Evolutionary conservation across 1,140 invertebrate species (phyloP).

Genomic region (Procambarus clarkii): DNA sequence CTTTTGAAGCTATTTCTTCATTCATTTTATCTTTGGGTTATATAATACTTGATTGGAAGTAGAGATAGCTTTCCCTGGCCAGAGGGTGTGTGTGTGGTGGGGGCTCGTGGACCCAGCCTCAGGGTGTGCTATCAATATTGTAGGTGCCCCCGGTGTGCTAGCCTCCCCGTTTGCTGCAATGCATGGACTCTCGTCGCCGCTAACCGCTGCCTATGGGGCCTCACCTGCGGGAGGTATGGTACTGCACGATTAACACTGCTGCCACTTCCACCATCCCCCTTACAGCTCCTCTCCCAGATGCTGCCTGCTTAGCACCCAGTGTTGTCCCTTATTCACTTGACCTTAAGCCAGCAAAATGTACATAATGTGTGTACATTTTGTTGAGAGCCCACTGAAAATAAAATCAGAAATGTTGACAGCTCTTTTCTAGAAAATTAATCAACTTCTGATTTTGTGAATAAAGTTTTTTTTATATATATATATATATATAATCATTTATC

Average conservation of each 20-base stretch:
- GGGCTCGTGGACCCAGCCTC: slow-evolving; percentile 63
- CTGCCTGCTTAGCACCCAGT: slow-evolving; percentile 56
- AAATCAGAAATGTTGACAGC: too few relatives aligned
- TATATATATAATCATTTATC: too few relatives aligned
- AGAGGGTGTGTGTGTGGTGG: slow-evolving; percentile 49
- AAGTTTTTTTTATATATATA: too few relatives aligned
- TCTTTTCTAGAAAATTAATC: too few relatives aligned
- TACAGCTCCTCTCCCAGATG: slow-evolving; percentile 48
- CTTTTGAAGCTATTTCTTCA: slow-evolving; percentile 20
- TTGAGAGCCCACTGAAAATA: too few relatives aligned
- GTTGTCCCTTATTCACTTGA: neutral
- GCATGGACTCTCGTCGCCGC: slow-evolving; percentile 83
- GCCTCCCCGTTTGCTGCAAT: slow-evolving; percentile 87
- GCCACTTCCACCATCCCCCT: slow-evolving; percentile 58
- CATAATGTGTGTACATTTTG: neutral
- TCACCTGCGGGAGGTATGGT: slow-evolving; percentile 81
- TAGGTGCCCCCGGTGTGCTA: slow-evolving; percentile 87
- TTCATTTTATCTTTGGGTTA: slow-evolving; percentile 30
- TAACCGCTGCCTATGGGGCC: slow-evolving; percentile 82
- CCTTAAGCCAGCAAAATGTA: neutral
- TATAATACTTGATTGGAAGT: slow-evolving; percentile 37
- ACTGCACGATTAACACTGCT: slow-evolving; percentile 71
- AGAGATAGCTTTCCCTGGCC: slow-evolving; percentile 59
- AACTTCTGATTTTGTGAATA: too few relatives aligned
- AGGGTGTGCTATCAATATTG: slow-evolving; percentile 72